Evolutionary conservation across 2,888 invertebrate species (phyloP).

Genomic region (Sphaerophoria taeniata): DNA sequence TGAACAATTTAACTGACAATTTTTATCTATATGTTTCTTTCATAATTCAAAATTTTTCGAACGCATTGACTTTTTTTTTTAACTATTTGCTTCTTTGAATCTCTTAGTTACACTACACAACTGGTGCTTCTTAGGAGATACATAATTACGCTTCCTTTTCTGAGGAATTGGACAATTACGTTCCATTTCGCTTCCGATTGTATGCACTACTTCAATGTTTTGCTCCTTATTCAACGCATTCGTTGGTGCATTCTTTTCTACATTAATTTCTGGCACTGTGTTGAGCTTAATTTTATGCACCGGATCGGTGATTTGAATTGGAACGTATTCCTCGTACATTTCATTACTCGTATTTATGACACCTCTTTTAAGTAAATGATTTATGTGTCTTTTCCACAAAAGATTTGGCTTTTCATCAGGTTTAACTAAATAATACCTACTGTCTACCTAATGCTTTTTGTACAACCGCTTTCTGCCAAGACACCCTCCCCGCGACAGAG

Average conservation of each 20-base stretch:
- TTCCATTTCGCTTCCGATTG: constrained; percentile 2
- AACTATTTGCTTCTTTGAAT: background rate
- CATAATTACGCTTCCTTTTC: background rate
- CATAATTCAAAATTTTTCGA: background rate
- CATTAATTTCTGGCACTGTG: background rate
- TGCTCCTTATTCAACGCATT: constrained; percentile 4
- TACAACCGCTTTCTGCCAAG: constrained; percentile 28
- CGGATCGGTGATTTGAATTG: constrained; percentile 1
- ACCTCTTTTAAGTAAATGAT: constrained; percentile 10
- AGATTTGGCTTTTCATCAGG: background rate
- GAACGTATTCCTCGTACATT: constrained; percentile 14
- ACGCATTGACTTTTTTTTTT: background rate
- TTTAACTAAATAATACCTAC: constrained; percentile 17
- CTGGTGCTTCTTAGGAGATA: background rate
- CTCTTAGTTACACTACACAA: constrained; percentile 6
- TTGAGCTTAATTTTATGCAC: background rate
- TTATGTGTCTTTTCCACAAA: constrained; percentile 6
- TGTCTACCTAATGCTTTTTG: constrained; percentile 19
- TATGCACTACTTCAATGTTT: constrained; percentile 5
- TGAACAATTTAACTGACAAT: background rate
- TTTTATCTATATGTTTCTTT: background rate
- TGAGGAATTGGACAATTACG: constrained; percentile 3
- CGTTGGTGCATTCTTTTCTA: background rate
- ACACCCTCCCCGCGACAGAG: background rate
- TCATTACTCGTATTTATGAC: background rate